Evolutionary conservation across 2,113 vertebrate genomes (phyloP), one percentile per base, ranked within the genome.

Genomic region (Stictonetta naevosa): DNA sequence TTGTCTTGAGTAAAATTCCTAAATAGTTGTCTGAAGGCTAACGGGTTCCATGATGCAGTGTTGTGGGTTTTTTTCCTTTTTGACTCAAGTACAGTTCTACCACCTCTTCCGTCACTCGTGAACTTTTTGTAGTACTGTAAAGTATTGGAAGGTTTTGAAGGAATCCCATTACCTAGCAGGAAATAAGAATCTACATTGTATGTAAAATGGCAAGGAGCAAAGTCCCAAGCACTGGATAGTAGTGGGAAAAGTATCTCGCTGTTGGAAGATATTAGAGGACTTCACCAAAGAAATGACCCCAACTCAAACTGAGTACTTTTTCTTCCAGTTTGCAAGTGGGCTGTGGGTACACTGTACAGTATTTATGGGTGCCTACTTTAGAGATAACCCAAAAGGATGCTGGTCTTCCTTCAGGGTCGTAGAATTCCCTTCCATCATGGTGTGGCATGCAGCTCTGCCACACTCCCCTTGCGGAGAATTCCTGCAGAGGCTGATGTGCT

Each of bases 1-100:
- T 15, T 64, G 64, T 90, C 63, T 90, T 86, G 59, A 79, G 25
- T 81, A 77, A 72, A 96, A 96, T 64, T 50, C 44, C 42, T 53
- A 40, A 50, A 20, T 22, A 62, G 38, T 60, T 78, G 16, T 90
- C 68, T 76, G 53, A 69, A 58, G 78, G 69, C 48, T 84, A 18
- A 33, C 4, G 2, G 18, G 25, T 84, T 92, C 38, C 19, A 4
- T 50, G 56, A 25, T 84, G 29, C 76, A 33, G 36, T 42, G 34
- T 1, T 40, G 40, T 38, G 38, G 8, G 36, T 13, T 78, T 74
- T n/a, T 13, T 42, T n/a, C 10, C 75, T 64, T 69, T 63, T 77
- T 86, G 76, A 48, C 29, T 75, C 83, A 81, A 0, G 40, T 88
- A 33, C 75, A 64, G 46, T 77, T 86, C 34, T 88, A 31, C 42